A percentile compares a stretch with the other conserved stretches of the same genome.
phyloP scores from a whole-genome alignment of 2,113 vertebrate species.

The Psettodes erumei region DNA sequence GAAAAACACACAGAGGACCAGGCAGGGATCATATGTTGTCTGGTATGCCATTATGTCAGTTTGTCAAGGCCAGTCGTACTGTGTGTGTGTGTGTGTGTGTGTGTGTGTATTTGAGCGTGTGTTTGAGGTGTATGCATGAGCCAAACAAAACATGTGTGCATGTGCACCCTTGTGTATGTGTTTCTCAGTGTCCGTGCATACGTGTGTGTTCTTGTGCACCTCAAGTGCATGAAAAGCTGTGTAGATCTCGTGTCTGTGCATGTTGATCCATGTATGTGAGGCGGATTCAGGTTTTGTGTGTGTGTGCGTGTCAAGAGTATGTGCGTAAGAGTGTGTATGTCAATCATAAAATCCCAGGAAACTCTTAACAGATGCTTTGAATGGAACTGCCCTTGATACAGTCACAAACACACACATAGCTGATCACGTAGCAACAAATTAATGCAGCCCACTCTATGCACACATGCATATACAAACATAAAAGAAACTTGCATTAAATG shows the following conservation, averaged over 20 bases:
- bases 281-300: neutral
- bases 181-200: neutral
- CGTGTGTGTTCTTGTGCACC: neutral
- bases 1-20: slow-evolving; percentile 32
- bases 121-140: neutral
- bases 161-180: neutral
- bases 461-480: slow-evolving; percentile 12
- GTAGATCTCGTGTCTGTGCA: no score
- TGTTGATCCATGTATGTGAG: no score
- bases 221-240: neutral
- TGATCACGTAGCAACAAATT: neutral
- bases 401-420: neutral
- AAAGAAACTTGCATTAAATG: neutral
- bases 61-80: slow-evolving; percentile 23
- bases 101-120: neutral
- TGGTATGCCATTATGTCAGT: slow-evolving; percentile 42
- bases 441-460: slow-evolving; percentile 10
- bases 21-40: slow-evolving; percentile 41
- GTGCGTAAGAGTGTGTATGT: slow-evolving; percentile 3
- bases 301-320: neutral
- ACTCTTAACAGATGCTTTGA: slow-evolving; percentile 33
- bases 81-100: slow-evolving; percentile 6
- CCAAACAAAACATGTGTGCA: slow-evolving; percentile 25
- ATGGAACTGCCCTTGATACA: neutral
- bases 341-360: slow-evolving; percentile 41